A percentile compares a stretch with the other conserved stretches of the same genome.
Evolutionary conservation across 1,140 invertebrate species (phyloP).

Genomic region (Holcopasites calliopsidis): DNA sequence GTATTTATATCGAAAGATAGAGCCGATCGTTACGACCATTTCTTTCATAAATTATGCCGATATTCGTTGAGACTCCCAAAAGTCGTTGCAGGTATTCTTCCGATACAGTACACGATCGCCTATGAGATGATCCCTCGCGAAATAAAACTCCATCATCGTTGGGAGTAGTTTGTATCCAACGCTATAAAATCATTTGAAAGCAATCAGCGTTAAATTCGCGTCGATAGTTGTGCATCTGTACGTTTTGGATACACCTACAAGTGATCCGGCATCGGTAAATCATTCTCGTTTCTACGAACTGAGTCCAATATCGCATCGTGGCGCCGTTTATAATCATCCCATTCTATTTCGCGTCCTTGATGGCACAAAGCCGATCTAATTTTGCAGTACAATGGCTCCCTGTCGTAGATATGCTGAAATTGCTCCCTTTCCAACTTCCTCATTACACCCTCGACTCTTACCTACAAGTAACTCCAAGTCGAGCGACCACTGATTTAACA

Average conservation of each 20-base stretch:
- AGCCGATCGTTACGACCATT: too few species aligned
- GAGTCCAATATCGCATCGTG: constrained; percentile 72
- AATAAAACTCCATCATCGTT: constrained; percentile 74
- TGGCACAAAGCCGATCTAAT: constrained; percentile 76
- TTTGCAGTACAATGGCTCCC: constrained; percentile 77
- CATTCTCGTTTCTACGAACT: constrained; percentile 51
- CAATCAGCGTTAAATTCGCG: neutral
- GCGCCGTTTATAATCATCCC: constrained; percentile 73
- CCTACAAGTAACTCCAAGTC: constrained; percentile 52
- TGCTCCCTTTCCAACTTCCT: constrained; percentile 64
- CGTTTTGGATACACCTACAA: constrained; percentile 69
- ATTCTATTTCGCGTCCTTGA: constrained; percentile 74
- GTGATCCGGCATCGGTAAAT: constrained; percentile 75
- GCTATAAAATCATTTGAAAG: constrained; percentile 62
- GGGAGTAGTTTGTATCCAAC: constrained; percentile 72
- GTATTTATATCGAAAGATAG: too few species aligned
- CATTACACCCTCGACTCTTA: constrained; percentile 76
- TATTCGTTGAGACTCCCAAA: constrained; percentile 59
- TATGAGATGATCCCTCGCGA: constrained; percentile 63
- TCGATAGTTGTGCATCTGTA: neutral
- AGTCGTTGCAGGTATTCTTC: constrained; percentile 27
- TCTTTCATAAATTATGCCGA: constrained; percentile 60
- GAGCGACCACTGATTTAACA: too few species aligned
- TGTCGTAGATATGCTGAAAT: constrained; percentile 74
- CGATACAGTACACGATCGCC: constrained; percentile 68